Conservation (phyloP, 2,113 vertebrate genomes). For the Megaptera novaeangliae region DNA sequence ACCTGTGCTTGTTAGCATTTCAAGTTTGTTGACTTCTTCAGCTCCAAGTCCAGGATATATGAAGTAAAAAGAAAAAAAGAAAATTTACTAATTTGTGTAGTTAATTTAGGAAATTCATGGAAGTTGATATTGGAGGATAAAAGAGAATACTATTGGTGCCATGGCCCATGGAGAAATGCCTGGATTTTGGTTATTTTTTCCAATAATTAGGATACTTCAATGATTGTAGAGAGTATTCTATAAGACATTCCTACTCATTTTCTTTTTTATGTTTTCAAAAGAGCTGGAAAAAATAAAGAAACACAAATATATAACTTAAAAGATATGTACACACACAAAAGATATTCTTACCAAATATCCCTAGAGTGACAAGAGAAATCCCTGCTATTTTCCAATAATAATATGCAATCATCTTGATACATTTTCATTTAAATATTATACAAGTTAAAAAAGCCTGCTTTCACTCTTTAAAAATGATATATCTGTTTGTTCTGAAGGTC, state of each 20-base stretch:
- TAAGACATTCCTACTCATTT: background rate
- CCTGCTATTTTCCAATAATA: background rate
- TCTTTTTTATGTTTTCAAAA: background rate
- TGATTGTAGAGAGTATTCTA: background rate
- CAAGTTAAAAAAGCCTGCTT: background rate
- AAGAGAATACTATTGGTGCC: background rate
- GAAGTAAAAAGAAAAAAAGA: background rate
- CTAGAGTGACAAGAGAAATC: background rate
- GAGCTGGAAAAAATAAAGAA: background rate
- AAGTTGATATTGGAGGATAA: background rate
- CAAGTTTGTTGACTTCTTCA: background rate
- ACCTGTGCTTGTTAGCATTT: background rate
- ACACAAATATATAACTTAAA: background rate
- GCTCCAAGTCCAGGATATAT: background rate
- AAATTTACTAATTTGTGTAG: background rate
- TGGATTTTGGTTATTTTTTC: background rate
- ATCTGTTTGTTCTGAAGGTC: slow-evolving; percentile 3
- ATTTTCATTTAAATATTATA: background rate
- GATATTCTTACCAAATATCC: background rate
- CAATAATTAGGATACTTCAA: background rate
- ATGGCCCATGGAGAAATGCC: background rate
- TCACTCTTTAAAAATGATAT: background rate
- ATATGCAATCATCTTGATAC: background rate
- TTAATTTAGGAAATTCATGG: background rate
- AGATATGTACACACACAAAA: background rate